These are phyloP conservation scores for Mormyrus iriodes DNA, from an alignment of 2,113 vertebrate species.

Conservation along the genomic window DNA sequence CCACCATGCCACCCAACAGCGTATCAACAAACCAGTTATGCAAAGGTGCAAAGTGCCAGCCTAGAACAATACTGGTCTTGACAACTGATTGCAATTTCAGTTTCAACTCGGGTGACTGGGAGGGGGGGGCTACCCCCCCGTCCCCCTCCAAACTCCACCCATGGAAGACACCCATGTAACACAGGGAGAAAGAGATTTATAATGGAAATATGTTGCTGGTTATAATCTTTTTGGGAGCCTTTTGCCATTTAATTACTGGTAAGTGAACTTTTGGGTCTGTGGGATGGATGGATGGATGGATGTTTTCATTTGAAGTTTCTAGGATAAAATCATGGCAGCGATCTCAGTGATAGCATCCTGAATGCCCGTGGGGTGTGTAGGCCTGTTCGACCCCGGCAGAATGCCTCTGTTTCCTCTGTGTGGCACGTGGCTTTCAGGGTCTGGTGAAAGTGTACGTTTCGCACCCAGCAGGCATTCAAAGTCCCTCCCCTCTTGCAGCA, in stretches of 20 bases:
- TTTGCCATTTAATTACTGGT: background rate
- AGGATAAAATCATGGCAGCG: background rate
- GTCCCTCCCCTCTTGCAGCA: slow-evolving; percentile 34
- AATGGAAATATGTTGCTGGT: background rate
- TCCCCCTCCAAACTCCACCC: background rate
- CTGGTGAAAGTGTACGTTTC: slow-evolving; percentile 4
- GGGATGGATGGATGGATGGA: background rate
- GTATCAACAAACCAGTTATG: background rate
- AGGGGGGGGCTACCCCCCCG: background rate
- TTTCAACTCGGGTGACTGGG: too few relatives aligned
- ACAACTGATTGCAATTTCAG: too few relatives aligned
- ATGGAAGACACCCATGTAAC: background rate
- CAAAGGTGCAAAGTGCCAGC: background rate
- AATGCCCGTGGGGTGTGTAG: background rate
- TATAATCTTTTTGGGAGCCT: background rate
- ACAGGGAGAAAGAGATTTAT: background rate
- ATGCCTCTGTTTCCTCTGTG: background rate
- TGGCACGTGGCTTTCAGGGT: background rate
- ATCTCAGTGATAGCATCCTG: background rate
- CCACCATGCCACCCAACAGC: too few relatives aligned
- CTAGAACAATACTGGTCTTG: background rate
- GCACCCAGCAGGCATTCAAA: slow-evolving; percentile 21
- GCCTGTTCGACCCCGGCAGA: background rate
- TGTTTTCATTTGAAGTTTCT: background rate
- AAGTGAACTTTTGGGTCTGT: background rate